Evolutionary conservation across 2,888 invertebrate species (phyloP).

Genomic region (Yponomeuta plumbellus): DNA sequence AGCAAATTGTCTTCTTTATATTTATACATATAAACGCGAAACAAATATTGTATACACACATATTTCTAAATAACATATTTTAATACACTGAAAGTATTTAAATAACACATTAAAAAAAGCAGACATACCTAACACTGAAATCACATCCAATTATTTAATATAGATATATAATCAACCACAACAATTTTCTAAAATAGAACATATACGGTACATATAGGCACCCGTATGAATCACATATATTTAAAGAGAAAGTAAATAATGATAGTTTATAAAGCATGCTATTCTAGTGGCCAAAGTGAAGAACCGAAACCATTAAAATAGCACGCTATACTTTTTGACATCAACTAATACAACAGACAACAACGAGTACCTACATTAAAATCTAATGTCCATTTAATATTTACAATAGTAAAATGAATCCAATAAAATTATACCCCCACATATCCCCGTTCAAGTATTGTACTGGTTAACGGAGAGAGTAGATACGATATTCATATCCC

Average conservation of each 20-base stretch:
- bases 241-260: too few relatives aligned
- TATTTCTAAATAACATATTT: conserved; percentile 5
- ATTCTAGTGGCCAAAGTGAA: neutral
- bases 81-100: too few relatives aligned
- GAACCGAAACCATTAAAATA: neutral
- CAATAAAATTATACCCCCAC: conserved; percentile 15
- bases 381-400: conserved; percentile 62
- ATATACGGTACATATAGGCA: conserved; percentile 39
- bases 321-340: neutral
- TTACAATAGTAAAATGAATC: conserved; percentile 52
- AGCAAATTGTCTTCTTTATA: conserved; percentile 27
- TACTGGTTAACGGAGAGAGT: conserved; percentile 35
- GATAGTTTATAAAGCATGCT: neutral
- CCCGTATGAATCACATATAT: conserved; percentile 27
- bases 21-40: conserved; percentile 31
- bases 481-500: neutral
- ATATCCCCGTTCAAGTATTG: conserved; percentile 37
- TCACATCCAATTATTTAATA: conserved; percentile 34
- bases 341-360: conserved; percentile 35
- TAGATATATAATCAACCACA: conserved; percentile 71
- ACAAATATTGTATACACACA: conserved; percentile 7
- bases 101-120: conserved; percentile 3
- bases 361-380: conserved; percentile 46
- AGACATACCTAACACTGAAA: conserved; percentile 28
- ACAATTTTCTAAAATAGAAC: conserved; percentile 47